Evolutionary conservation across 1,140 invertebrate species (phyloP).

Genomic region (Melanaphis sacchari): DNA sequence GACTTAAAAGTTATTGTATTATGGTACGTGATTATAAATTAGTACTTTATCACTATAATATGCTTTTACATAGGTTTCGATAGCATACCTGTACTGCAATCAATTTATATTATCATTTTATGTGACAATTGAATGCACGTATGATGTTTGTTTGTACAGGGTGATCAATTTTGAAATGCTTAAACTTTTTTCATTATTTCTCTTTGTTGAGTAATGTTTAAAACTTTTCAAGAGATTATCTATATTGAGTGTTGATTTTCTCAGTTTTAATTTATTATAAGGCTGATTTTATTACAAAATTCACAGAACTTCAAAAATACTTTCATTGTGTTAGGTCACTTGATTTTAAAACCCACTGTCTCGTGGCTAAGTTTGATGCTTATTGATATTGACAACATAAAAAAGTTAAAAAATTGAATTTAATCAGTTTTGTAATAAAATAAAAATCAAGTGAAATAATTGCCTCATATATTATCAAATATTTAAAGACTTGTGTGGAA

Average conservation of each 20-base stretch:
- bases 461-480: neutral
- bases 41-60: neutral
- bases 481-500: neutral
- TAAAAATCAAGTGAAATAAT: neutral
- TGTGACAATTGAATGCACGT: neutral
- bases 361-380: neutral
- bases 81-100: conserved; percentile 40
- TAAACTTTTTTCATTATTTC: neutral
- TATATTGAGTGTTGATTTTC: neutral
- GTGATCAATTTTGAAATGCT: neutral
- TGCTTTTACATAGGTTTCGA: neutral
- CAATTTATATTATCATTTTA: neutral
- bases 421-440: neutral
- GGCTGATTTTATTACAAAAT: neutral
- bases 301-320: neutral
- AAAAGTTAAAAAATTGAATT: neutral
- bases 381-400: neutral
- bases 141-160: neutral
- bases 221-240: neutral
- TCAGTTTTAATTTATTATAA: neutral
- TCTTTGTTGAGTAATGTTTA: neutral
- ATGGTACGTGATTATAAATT: neutral
- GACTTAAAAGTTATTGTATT: neutral
- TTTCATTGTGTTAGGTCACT: neutral
- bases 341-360: neutral